Conservation (phyloP, 2,113 vertebrate species). For the Chlamydotis undulata region DNA sequence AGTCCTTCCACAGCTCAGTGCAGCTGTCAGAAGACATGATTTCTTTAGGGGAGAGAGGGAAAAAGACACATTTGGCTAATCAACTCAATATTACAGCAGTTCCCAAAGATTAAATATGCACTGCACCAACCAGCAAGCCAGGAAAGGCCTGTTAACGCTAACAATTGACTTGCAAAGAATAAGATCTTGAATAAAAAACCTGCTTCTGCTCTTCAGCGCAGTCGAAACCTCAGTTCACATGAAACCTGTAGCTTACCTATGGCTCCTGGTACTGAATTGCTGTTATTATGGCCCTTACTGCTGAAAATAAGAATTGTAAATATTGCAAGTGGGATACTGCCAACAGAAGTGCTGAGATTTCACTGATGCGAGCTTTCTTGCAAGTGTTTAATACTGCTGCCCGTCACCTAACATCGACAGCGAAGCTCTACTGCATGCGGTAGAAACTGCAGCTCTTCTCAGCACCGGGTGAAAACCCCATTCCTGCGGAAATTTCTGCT, state of each 20-base stretch:
- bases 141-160: not conserved
- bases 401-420: not conserved
- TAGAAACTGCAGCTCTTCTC: not conserved
- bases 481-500: not conserved
- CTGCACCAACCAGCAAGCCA: not conserved
- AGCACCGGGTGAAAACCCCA: not conserved
- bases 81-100: not conserved
- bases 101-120: not conserved
- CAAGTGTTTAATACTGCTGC: not conserved
- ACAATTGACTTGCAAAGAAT: not conserved
- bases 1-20: not conserved
- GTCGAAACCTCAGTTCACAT: not conserved
- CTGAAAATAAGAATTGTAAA: not conserved
- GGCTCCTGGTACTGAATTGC: not conserved
- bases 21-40: constrained; percentile 29
- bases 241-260: not conserved
- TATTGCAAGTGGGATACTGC: not conserved
- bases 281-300: not conserved
- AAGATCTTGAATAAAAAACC: not conserved
- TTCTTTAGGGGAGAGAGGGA: not conserved
- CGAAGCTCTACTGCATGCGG: not conserved
- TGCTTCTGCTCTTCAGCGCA: not conserved
- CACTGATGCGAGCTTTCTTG: not conserved
- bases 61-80: not conserved
- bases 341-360: not conserved